phyloP scores from a whole-genome alignment of 2,888 invertebrate genomes.

The Erebia aethiops region DNA sequence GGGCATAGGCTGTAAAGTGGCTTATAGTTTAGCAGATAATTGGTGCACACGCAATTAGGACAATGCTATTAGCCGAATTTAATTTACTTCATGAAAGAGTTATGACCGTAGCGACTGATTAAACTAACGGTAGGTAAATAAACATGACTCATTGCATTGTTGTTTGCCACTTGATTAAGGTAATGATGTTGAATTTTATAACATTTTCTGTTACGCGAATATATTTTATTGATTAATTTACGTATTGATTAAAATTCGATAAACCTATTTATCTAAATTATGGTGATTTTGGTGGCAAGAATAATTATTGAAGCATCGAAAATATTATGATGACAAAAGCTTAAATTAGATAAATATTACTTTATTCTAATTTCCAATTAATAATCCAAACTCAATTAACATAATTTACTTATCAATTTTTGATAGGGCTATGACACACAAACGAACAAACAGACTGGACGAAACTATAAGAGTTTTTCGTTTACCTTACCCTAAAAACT shows the following conservation, averaged over 20 bases:
- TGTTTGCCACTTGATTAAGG: slow-evolving; percentile 42
- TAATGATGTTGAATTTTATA: slow-evolving; percentile 27
- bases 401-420: no score
- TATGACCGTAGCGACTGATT: slow-evolving; percentile 62
- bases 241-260: background rate
- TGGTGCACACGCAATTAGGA: slow-evolving; percentile 63
- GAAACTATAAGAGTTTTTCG: no score
- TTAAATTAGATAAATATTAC: no score
- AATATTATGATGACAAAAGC: background rate
- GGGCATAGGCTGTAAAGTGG: background rate
- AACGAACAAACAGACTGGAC: no score
- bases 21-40: slow-evolving; percentile 48
- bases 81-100: slow-evolving; percentile 53
- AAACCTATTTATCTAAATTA: background rate
- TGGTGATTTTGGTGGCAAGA: background rate
- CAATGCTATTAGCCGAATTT: slow-evolving; percentile 62
- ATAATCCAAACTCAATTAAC: no score
- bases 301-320: background rate
- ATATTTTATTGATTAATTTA: slow-evolving; percentile 4
- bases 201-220: slow-evolving; percentile 20
- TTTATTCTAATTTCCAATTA: no score
- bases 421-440: no score
- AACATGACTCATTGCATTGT: slow-evolving; percentile 60
- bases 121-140: slow-evolving; percentile 67
- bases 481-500: no score